Base-by-base conservation (phyloP, 92 coral and sea anemone genomes). In the Chrysogorgia sp. region DNA sequence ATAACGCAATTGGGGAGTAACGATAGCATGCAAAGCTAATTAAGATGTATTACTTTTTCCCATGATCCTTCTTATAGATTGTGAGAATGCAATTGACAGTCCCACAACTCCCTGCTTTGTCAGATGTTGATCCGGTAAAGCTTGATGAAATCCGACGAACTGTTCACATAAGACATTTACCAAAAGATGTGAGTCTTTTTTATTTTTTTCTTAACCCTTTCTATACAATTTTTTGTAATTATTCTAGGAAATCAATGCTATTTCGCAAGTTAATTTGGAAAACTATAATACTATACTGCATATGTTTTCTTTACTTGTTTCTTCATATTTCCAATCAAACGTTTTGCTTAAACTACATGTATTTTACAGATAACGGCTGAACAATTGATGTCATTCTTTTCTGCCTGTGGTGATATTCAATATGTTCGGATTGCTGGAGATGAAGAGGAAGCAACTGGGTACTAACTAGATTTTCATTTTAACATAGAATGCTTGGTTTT, bases 361-460 rank as follows among this genome's bases (percentile, higher is more conserved):
- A n/a, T 47, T 47, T 7, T 7, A 47, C 66, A 88, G 84, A 84
- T 90, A 12, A 84, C 82, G 21, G 97, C 97, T 35, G 99, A 96
- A 40, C 96, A 90, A 66, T 91, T 96, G 45, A 85, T 96, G 86
- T 90, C 99, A 15, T 96, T 96, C 81, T 92, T 96, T 70, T 88
- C 99, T 13, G 91, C 97, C 56, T 96, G 99, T 88, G 99, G 99
- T 77, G 99, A 96, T 61, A 88, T 96, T 60, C 88, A 88, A 49
- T 96, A 92, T 55, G 92, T 92, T 28, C 85, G 99, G 29, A 88
- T 96, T 85, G 86, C 87, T 13, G 99, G 91, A 21, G 96, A 89
- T 59, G 99, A 96, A 20, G 83, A 89, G 4, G 89, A 89, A 61
- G 92, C 91, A 37, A 87, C 93, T 28, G 86, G 92, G 98, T 93